Evolutionary conservation across 2,888 invertebrate species (phyloP).

Genomic region (Axea sp.): DNA sequence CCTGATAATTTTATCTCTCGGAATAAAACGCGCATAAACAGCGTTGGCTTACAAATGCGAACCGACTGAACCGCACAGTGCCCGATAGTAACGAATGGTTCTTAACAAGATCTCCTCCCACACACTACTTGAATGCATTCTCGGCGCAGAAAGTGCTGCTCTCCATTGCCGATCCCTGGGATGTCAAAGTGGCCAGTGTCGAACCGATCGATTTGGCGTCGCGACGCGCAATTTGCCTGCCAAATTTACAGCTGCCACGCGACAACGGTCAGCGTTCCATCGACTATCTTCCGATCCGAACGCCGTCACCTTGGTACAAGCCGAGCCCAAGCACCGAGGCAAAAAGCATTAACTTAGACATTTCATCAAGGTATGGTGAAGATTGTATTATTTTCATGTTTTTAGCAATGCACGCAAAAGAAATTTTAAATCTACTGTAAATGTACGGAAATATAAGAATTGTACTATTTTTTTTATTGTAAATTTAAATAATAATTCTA

Average conservation of each 20-base stretch:
- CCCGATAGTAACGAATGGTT: constrained; percentile 64
- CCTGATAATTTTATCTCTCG: constrained; percentile 19
- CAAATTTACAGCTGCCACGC: constrained; percentile 59
- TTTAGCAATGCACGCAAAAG: too few species aligned
- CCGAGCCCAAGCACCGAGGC: constrained; percentile 60
- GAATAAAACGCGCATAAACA: constrained; percentile 35
- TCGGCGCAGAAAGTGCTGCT: constrained; percentile 72
- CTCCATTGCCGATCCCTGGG: constrained; percentile 78
- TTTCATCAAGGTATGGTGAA: constrained; percentile 20
- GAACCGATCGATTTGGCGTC: constrained; percentile 72
- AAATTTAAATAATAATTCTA: too few species aligned
- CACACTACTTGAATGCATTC: constrained; percentile 46
- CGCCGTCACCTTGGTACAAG: constrained; percentile 77
- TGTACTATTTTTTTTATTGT: too few species aligned
- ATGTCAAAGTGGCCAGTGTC: constrained; percentile 76
- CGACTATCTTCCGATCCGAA: constrained; percentile 58
- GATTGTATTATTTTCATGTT: too few species aligned
- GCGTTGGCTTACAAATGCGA: constrained; percentile 16
- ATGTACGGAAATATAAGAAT: too few species aligned
- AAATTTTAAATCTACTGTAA: too few species aligned
- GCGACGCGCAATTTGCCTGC: constrained; percentile 70
- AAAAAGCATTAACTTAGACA: not conserved
- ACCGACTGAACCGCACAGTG: constrained; percentile 18
- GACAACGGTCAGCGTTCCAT: constrained; percentile 6
- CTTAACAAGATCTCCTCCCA: constrained; percentile 70